Base-by-base conservation (phyloP, 53 echinoderm and acorn worm genomes). In the Patiria pectinifera region DNA sequence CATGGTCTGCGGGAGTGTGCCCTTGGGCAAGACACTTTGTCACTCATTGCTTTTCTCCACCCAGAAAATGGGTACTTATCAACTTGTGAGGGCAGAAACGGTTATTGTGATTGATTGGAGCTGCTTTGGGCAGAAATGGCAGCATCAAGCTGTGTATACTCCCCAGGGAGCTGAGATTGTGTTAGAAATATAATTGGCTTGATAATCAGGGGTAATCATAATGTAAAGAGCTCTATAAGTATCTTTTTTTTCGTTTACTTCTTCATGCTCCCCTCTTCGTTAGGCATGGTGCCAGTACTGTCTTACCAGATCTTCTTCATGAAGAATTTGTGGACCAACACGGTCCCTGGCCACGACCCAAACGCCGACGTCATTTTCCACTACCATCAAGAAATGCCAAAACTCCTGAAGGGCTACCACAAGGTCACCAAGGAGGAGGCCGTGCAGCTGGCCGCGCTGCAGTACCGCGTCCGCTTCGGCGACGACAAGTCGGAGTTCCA, bases 221-320 rank as follows among this genome's bases (percentile, higher is more conserved):
- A 35, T 35, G 35, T 35, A 35, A 35, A 35, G 35, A 0, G 35
- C 9, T 74, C 3, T 74, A 2, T 23, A 74, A 23, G 53, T 10
- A 74, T 14, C 15, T 4, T 0, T 74, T 9, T 91, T 91, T 72
- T 53, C 23, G 6, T 83, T 21, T 35, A 35, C 35, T 35, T 76
- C 2, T 23, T 11, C 70, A 14, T 47, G 25, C 12, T 22, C 83
- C 14, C 11, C 35, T 62, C 46, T 87, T 62, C 4, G 14, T 21
- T 84, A 99, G 99, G 99, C 12, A 69, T 95, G 49, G 90, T 96
- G 89, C 99, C 97, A 12, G 93, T 96, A 25, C 86, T 98, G 75
- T 97, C 99, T 25, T 99, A 99, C 92, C 99, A 99, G 87, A 97
- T 99, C 59, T 99, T 99, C 96, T 99, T 97, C 95, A 99, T 99